Base-by-base conservation (phyloP, 2,888 invertebrate genomes). In the Suillia variegata region DNA sequence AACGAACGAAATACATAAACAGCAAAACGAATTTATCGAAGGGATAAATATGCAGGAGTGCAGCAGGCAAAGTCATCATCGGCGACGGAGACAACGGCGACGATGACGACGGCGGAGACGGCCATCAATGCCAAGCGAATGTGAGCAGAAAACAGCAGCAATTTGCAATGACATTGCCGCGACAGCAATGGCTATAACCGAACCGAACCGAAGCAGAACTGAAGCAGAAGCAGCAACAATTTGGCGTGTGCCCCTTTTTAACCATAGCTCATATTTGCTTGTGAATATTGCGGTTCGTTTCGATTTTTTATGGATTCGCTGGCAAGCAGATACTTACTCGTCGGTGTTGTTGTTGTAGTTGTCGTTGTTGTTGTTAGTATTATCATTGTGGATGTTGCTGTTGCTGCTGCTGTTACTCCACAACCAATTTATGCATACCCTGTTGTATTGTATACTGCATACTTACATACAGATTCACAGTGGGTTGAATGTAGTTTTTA, bases 251-350 rank as follows among this genome's bases (percentile, higher is more conserved):
- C 53, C 34, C 24, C 38, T n/a, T n/a, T n/a, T 24, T 53, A 49
- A 62, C 69, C 64, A 69, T 70, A 50, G 75, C 67, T 74, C 73
- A 75, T 72, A 72, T 73, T 70, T 70, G 61, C 67, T 60, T 66
- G 63, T 66, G 61, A 66, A 70, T 66, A 66, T 69, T 67, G 69
- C 63, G 63, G 66, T 68, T 67, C 38, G 24, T 26, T 24, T 12
- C 24, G 12, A 31, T 15, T 12, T 24, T 17, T 17, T n/a, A 24
- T 52, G 15, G 1, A 18, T 17, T 31, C 13, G 33, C 10, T 24
- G 1, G 33, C 26, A 21, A 5, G 18, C n/a, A 52, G 13, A 15
- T 15, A 31, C 12, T 31, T 12, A 8, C 6, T 31, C 31, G 31
- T 31, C 12, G 6, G 6, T 31, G 31, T 12, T 31, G 31, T 31